Base-by-base conservation (phyloP, 2,797 vertebrate genomes). In the Mallotus villosus region DNA sequence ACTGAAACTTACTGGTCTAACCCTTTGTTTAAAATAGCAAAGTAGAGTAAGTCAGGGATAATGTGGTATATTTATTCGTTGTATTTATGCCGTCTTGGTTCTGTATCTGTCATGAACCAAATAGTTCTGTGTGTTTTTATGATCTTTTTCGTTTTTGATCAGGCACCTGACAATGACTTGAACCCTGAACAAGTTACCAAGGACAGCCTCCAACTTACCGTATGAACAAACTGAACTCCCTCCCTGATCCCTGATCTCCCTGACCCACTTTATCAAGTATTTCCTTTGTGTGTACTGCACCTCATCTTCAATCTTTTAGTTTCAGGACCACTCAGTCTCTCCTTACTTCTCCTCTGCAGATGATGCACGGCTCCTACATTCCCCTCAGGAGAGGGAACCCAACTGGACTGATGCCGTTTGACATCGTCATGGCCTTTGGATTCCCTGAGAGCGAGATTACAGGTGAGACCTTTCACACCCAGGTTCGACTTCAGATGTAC, bases 401-500 rank as follows among this genome's bases (percentile, higher is more conserved):
- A 66, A 88, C 90, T 21, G 91, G 89, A 68, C 83, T 94, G 63
- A 80, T 92, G 58, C 92, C 91, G 62, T 93, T 93, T 21, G 91
- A 93, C 87, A 84, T 93, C 41, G 91, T 93, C 65, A 91, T 94
- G 76, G 92, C 90, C 19, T 92, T 91, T 77, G 90, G 91, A 51
- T 89, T 93, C 79, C 89, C 90, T 80, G 92, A 93, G 72, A 92
- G 91, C 0, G 91, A 94, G 77, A 92, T 94, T 64, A 93, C 90
- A 46, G 92, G 92, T 92, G 72, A 89, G 77, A 69, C 1, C 5
- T 55, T n/a, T 7, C 51, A n/a, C 51, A 2, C 16, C 51, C 19
- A 55, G 51, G 51, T 17, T n/a, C 5, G n/a, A n/a, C 51, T 49
- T 49, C 14, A 9, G 14, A 49, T 2, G 1, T 49, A 16, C 14